phyloP scores from a whole-genome alignment of 2,113 vertebrate genomes.

The Turdus rufiventris region DNA sequence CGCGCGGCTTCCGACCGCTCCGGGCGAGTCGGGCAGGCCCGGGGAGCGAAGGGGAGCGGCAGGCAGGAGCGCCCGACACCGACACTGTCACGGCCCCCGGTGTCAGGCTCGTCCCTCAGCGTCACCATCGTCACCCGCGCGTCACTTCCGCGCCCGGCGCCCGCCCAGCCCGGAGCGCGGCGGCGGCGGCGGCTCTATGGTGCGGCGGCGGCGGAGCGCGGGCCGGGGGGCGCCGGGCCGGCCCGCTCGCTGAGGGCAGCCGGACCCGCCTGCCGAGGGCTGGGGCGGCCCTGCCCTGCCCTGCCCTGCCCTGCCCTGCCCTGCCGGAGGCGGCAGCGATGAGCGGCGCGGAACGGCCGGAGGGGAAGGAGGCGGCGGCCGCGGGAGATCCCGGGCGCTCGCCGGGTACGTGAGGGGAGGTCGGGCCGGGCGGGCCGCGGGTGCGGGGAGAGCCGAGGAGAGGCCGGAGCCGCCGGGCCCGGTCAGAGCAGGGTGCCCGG shows the following conservation, averaged over 20 bases:
- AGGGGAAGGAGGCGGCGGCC: neutral
- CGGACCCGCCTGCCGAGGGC: neutral
- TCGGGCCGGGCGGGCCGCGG: neutral
- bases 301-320: neutral
- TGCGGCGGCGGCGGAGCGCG: neutral
- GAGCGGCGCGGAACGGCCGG: neutral
- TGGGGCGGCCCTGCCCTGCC: neutral
- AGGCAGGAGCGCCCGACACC: neutral
- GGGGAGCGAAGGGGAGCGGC: too few species aligned
- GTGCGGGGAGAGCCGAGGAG: neutral
- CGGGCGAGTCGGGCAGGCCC: neutral
- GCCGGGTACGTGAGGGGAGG: neutral
- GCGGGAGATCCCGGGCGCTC: neutral
- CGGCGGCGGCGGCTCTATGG: neutral
- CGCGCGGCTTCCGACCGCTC: neutral
- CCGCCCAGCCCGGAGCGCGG: neutral
- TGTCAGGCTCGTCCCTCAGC: fast-evolving
- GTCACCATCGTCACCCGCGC: fast-evolving
- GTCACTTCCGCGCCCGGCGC: neutral
- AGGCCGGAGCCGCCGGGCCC: neutral
- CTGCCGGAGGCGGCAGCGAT: neutral
- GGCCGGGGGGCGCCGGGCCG: neutral
- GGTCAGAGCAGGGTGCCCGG: neutral
- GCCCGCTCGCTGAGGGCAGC: neutral
- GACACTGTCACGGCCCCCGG: too few species aligned